These are phyloP conservation scores for Incurvaria masculella DNA, from an alignment of 2,888 invertebrate species.

Conservation along the genomic window DNA sequence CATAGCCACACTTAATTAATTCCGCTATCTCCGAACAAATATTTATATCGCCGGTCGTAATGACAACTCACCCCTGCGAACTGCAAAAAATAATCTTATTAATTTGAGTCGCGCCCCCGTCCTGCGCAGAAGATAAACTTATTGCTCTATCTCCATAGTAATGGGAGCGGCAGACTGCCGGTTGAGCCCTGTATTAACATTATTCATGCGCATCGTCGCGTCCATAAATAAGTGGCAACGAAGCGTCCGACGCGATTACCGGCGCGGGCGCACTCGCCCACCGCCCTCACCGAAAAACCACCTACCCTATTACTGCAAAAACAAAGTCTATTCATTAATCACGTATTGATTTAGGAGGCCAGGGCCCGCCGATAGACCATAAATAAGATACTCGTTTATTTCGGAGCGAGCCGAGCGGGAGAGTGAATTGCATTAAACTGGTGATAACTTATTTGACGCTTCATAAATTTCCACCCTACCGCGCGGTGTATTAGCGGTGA, in stretches of 20 bases:
- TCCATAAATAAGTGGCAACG: constrained; percentile 49
- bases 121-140: constrained; percentile 48
- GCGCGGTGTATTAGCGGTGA: constrained; percentile 26
- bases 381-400: constrained; percentile 47
- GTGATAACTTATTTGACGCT: constrained; percentile 55
- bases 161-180: constrained; percentile 54
- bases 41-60: background rate
- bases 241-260: constrained; percentile 18
- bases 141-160: constrained; percentile 53
- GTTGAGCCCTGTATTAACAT: constrained; percentile 49
- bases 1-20: background rate
- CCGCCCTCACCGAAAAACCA: background rate
- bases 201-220: constrained; percentile 52
- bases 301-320: background rate
- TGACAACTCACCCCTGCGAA: background rate
- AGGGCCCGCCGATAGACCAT: constrained; percentile 41
- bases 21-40: background rate
- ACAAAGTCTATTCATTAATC: constrained; percentile 7
- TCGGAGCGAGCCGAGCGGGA: constrained; percentile 17
- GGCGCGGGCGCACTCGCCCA: background rate
- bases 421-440: constrained; percentile 44
- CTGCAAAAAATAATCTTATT: background rate
- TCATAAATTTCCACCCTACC: constrained; percentile 46
- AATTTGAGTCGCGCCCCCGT: background rate
- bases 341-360: constrained; percentile 6